phyloP scores from a whole-genome alignment of 1,140 invertebrate species.

The Lysiphlebus fabarum region DNA sequence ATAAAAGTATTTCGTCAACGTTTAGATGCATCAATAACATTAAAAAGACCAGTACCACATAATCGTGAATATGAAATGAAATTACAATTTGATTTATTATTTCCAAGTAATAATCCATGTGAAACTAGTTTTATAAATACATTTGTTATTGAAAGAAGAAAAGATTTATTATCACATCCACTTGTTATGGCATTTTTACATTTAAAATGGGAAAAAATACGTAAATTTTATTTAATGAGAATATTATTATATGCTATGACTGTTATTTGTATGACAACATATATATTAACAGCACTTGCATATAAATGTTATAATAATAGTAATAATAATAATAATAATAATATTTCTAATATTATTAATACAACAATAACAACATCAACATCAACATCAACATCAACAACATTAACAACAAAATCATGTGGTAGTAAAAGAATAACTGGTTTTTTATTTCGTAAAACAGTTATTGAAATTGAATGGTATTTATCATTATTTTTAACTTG shows the following conservation, averaged over 20 bases:
- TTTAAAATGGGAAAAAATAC: constrained; percentile 66
- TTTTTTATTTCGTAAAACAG: constrained; percentile 50
- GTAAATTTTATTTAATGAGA: constrained; percentile 63
- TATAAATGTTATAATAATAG: constrained; percentile 50
- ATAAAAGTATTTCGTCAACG: constrained; percentile 57
- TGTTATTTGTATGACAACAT: constrained; percentile 60
- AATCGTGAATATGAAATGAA: constrained; percentile 62
- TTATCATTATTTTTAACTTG: constrained; percentile 55
- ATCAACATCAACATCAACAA: neutral
- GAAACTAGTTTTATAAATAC: constrained; percentile 63
- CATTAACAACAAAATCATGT: constrained; percentile 50
- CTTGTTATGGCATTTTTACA: constrained; percentile 62
- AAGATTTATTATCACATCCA: constrained; percentile 63
- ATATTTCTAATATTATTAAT: too few species aligned
- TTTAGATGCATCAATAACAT: constrained; percentile 59
- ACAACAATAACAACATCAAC: too few species aligned
- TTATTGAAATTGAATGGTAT: constrained; percentile 60
- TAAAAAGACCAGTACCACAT: constrained; percentile 55
- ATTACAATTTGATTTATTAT: constrained; percentile 59
- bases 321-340: constrained; percentile 18
- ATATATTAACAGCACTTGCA: constrained; percentile 58
- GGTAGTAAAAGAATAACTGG: constrained; percentile 53
- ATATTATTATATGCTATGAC: constrained; percentile 62
- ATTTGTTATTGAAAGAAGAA: constrained; percentile 60
- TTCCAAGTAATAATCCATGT: constrained; percentile 59